phyloP scores from a whole-genome alignment of 2,888 invertebrate species.

The Junonia oenone region DNA sequence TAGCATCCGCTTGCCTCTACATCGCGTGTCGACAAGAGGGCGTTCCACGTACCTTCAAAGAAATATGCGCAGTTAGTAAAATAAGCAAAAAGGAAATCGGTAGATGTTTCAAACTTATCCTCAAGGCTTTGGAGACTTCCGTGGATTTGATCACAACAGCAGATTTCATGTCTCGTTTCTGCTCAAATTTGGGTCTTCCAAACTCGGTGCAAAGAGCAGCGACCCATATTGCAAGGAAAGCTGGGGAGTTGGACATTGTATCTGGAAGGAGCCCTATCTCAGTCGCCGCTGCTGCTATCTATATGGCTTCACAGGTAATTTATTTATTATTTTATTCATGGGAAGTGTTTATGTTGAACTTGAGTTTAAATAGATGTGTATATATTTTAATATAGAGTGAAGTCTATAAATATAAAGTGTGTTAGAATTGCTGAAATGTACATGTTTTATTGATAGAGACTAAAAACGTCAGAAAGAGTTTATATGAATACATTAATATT shows the following conservation, averaged over 20 bases:
- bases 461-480: too few species aligned
- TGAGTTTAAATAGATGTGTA: neutral
- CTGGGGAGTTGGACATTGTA: conserved; percentile 97
- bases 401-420: too few species aligned
- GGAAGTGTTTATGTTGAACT: too few species aligned
- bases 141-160: conserved; percentile 98
- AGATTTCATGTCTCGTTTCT: conserved; percentile 99
- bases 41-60: conserved; percentile 98
- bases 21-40: conserved; percentile 99
- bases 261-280: conserved; percentile 99
- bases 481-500: too few species aligned
- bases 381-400: too few species aligned
- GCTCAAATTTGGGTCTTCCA: conserved; percentile 94
- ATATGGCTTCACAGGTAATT: conserved; percentile 97
- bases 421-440: too few species aligned
- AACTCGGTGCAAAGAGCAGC: conserved; percentile 95
- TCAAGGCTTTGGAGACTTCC: conserved; percentile 97
- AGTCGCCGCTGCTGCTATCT: conserved; percentile 99
- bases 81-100: conserved; percentile 99
- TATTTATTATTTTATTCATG: neutral
- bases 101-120: conserved; percentile 96
- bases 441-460: too few species aligned
- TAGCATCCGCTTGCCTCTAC: conserved; percentile 98
- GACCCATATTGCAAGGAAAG: conserved; percentile 97
- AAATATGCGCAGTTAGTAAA: conserved; percentile 99